Evolutionary conservation across 2,888 invertebrate species (phyloP).

Genomic region (Lithophane ornitopus): DNA sequence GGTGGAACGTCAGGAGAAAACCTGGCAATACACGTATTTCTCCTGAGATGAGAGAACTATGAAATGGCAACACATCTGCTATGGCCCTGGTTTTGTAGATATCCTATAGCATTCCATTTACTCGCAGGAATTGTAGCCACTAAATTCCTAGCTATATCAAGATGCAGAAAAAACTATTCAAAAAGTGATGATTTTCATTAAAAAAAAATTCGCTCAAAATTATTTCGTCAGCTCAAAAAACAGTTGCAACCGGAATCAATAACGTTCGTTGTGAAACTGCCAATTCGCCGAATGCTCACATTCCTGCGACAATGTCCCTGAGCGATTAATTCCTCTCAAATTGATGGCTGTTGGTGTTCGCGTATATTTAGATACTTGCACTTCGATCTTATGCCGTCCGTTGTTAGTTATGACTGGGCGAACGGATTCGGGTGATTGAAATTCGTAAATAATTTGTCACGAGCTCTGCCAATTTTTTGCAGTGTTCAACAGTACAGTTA

Average conservation of each 20-base stretch:
- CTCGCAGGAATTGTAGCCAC: too few species aligned
- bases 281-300: conserved; percentile 46
- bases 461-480: background rate
- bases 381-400: conserved; percentile 46
- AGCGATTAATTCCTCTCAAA: conserved; percentile 53
- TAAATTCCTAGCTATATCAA: too few species aligned
- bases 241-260: conserved; percentile 46
- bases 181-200: too few species aligned
- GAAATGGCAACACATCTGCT: too few species aligned
- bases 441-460: conserved; percentile 18
- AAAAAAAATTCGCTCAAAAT: background rate
- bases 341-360: conserved; percentile 41
- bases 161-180: too few species aligned
- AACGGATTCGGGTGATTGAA: conserved; percentile 33
- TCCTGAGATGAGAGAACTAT: too few species aligned
- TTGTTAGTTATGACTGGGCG: conserved; percentile 44
- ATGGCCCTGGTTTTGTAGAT: too few species aligned
- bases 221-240: background rate
- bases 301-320: conserved; percentile 44
- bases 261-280: conserved; percentile 38
- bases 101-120: too few species aligned
- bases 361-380: conserved; percentile 57
- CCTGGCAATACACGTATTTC: too few species aligned
- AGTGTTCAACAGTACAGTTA: background rate
- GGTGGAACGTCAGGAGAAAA: too few species aligned